Percentiles rank a stretch among this genome's conserved stretches.
These are phyloP conservation scores for Drosophila pseudotalamancana DNA, from an alignment of 2,888 invertebrate species.

Conservation along the genomic window DNA sequence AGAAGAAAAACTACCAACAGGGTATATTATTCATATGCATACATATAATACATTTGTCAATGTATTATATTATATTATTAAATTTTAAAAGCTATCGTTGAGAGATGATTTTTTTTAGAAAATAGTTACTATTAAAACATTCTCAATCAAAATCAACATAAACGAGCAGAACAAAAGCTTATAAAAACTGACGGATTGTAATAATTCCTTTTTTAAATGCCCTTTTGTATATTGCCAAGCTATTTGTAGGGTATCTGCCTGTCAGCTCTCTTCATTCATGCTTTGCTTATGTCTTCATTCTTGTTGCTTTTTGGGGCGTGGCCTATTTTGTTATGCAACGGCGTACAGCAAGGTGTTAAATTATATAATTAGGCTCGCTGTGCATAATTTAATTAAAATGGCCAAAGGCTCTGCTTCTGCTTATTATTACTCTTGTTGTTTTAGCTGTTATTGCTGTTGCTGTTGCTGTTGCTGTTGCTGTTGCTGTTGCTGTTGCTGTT, in stretches of 20 bases:
- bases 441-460: neutral
- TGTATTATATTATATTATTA: too few species aligned
- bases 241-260: neutral
- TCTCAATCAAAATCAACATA: too few species aligned
- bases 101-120: too few species aligned
- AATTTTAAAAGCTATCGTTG: too few species aligned
- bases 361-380: constrained; percentile 43
- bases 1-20: neutral
- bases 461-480: constrained; percentile 1
- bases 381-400: constrained; percentile 51
- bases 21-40: neutral
- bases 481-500: neutral
- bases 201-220: too few species aligned
- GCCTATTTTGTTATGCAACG: constrained; percentile 15
- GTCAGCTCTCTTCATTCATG: neutral
- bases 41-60: neutral
- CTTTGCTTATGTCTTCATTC: too few species aligned
- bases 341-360: constrained; percentile 44
- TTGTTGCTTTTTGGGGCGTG: constrained; percentile 1
- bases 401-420: constrained; percentile 13
- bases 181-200: too few species aligned
- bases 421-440: neutral
- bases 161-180: too few species aligned
- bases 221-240: too few species aligned
- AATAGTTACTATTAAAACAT: too few species aligned